These are phyloP conservation scores for Mystacides longicornis DNA, from an alignment of 2,888 invertebrate species.

Conservation along the genomic window DNA sequence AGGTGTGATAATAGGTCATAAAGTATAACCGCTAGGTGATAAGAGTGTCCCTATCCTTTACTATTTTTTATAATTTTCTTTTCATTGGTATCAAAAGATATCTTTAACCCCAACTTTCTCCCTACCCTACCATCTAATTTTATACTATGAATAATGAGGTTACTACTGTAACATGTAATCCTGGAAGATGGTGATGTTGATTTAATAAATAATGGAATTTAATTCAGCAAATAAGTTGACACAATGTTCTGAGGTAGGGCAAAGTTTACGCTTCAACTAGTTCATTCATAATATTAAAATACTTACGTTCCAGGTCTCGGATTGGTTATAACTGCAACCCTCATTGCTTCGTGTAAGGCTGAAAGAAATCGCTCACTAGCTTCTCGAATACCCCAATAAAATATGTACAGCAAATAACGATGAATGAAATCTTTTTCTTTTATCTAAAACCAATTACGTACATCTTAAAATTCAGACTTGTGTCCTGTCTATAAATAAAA, in stretches of 20 bases:
- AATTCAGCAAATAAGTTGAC: neutral
- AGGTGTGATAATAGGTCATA: too few species aligned
- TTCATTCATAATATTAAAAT: neutral
- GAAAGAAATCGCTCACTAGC: conserved; percentile 45
- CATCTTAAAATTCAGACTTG: too few species aligned
- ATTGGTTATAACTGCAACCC: conserved; percentile 59
- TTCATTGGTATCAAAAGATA: neutral
- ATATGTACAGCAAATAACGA: conserved; percentile 56
- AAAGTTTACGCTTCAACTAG: too few species aligned
- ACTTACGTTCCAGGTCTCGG: conserved; percentile 54
- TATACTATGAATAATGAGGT: neutral
- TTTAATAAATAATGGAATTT: neutral
- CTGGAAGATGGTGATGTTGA: neutral
- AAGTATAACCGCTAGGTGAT: too few species aligned
- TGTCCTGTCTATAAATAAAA: too few species aligned
- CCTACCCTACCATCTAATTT: neutral
- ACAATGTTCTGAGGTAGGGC: too few species aligned
- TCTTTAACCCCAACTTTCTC: neutral
- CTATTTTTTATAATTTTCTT: too few species aligned
- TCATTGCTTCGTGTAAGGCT: conserved; percentile 51
- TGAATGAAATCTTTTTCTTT: conserved; percentile 48
- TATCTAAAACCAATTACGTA: too few species aligned
- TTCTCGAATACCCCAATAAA: conserved; percentile 55
- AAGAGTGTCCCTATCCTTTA: too few species aligned
- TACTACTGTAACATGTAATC: neutral